Evolutionary conservation across 1,140 invertebrate species (phyloP).

Genomic region (Cotesia typhae): DNA sequence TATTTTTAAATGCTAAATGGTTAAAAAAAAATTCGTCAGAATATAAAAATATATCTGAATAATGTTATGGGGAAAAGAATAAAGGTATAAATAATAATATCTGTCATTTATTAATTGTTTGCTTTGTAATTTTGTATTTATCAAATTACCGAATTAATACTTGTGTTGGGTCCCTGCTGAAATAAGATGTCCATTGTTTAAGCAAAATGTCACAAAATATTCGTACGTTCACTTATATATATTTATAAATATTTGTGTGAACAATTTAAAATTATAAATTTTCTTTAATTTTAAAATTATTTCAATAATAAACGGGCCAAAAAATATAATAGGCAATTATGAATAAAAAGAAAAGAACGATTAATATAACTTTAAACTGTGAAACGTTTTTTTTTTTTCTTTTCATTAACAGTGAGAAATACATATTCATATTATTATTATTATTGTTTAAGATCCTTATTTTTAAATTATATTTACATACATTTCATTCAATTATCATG

Average conservation of each 20-base stretch:
- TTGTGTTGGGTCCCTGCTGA: constrained; percentile 18
- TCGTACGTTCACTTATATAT: neutral
- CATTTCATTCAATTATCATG: constrained; percentile 52
- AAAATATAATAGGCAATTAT: no score
- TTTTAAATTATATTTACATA: constrained; percentile 23
- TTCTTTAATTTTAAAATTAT: no score
- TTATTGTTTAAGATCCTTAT: neutral
- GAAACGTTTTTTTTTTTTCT: neutral
- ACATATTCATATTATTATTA: neutral
- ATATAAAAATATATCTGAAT: no score
- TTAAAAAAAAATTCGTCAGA: no score
- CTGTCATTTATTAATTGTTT: constrained; percentile 8
- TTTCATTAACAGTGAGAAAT: constrained; percentile 6
- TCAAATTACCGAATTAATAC: constrained; percentile 31
- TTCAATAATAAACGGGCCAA: no score
- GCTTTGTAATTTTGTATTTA: constrained; percentile 32
- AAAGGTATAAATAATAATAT: constrained; percentile 22
- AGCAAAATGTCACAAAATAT: constrained; percentile 3
- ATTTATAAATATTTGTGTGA: neutral
- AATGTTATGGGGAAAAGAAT: neutral
- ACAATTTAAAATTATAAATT: neutral
- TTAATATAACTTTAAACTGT: neutral
- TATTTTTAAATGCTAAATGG: no score
- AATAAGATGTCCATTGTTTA: constrained; percentile 26
- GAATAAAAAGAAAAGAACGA: neutral